These are phyloP conservation scores for Sarcoramphus papa DNA, from an alignment of 2,797 vertebrate species.

Conservation along the genomic window DNA sequence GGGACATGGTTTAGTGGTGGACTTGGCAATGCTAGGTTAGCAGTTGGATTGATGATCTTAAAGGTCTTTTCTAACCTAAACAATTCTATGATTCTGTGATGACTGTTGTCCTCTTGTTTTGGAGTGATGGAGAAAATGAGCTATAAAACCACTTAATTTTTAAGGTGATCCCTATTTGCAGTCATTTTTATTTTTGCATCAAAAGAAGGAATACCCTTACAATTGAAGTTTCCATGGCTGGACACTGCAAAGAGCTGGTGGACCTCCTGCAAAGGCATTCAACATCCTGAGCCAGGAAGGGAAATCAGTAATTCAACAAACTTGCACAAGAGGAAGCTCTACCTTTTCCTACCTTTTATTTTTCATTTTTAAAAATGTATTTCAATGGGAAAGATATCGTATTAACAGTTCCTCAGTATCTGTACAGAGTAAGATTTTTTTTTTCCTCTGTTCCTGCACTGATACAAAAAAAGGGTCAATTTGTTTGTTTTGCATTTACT, in stretches of 20 bases:
- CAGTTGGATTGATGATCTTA: background rate
- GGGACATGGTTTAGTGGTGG: background rate
- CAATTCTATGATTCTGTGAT: background rate
- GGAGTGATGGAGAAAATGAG: background rate
- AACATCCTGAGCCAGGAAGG: background rate
- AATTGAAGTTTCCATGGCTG: background rate
- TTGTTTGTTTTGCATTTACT: background rate
- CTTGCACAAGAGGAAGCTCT: background rate
- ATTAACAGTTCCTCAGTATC: background rate
- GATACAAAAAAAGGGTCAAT: background rate
- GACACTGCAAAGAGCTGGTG: background rate
- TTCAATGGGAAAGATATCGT: background rate
- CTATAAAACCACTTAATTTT: background rate
- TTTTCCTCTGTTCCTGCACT: background rate
- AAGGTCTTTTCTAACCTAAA: background rate
- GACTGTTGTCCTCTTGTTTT: background rate
- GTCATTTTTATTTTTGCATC: background rate
- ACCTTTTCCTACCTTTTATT: background rate
- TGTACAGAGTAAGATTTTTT: background rate
- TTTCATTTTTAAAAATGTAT: background rate
- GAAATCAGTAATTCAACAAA: background rate
- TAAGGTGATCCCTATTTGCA: background rate
- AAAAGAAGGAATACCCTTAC: background rate
- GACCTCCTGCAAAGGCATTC: background rate
- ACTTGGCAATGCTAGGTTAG: background rate